phyloP scores from a whole-genome alignment of 2,797 vertebrate genomes.

The Dermochelys coriacea region DNA sequence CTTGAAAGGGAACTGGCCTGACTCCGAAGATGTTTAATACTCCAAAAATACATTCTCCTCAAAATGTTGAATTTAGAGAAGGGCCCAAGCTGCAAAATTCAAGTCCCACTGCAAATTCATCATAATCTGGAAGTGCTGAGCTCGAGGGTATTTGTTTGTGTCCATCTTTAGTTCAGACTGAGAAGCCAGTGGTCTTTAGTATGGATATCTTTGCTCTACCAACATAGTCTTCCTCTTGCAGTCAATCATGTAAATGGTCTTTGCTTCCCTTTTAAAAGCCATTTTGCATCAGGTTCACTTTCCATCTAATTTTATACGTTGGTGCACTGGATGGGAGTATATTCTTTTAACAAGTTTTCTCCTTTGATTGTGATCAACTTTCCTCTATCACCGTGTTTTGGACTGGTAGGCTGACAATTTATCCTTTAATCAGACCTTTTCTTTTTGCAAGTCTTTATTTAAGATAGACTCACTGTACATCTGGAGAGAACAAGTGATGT shows the following conservation, averaged over 20 bases:
- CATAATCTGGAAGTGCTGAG: neutral
- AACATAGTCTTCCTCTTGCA: neutral
- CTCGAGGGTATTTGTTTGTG: rapidly evolving
- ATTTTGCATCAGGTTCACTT: neutral
- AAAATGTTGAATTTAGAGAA: slow-evolving; percentile 44
- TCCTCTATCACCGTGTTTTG: rapidly evolving
- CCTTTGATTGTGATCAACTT: neutral
- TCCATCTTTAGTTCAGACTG: neutral
- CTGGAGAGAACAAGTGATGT: neutral
- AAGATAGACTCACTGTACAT: rapidly evolving
- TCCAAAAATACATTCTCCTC: slow-evolving; percentile 72
- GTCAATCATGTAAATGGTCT: neutral
- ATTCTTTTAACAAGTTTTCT: neutral
- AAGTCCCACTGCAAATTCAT: neutral
- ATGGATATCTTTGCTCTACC: rapidly evolving
- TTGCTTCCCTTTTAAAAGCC: neutral
- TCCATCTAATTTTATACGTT: rapidly evolving
- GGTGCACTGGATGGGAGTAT: neutral
- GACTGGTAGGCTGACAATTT: too few relatives aligned
- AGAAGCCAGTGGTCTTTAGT: neutral
- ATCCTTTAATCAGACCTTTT: neutral
- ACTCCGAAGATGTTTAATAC: slow-evolving; percentile 45
- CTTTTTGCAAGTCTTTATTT: neutral
- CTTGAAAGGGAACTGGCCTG: slow-evolving; percentile 27
- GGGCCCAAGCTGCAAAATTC: slow-evolving; percentile 33